phyloP scores from a whole-genome alignment of 2,888 invertebrate genomes.

The Spodoptera picta region DNA sequence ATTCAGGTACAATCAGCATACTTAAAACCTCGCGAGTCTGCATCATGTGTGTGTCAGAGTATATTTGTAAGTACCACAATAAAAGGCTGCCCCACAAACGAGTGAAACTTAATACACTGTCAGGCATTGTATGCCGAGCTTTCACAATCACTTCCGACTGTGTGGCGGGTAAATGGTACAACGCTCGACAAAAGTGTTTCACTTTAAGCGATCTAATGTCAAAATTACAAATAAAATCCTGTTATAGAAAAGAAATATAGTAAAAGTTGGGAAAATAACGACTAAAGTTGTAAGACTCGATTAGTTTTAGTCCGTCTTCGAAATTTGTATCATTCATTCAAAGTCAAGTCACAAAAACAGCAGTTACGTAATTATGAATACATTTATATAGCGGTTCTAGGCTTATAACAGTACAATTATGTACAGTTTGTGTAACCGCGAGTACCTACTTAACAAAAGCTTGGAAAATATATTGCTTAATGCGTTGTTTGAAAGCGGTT shows the following conservation, averaged over 20 bases:
- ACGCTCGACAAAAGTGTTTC: slow-evolving; percentile 20
- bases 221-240: slow-evolving; percentile 10
- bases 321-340: slow-evolving; percentile 11
- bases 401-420: slow-evolving; percentile 32
- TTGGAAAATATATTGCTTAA: slow-evolving; percentile 60
- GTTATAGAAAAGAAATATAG: too few species aligned
- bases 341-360: slow-evolving; percentile 12
- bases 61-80: slow-evolving; percentile 34
- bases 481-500: slow-evolving; percentile 56
- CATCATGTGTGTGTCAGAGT: slow-evolving; percentile 7
- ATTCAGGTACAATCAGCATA: background rate
- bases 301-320: slow-evolving; percentile 1
- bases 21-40: background rate
- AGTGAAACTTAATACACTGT: slow-evolving; percentile 66
- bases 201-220: slow-evolving; percentile 4
- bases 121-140: slow-evolving; percentile 64
- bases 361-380: slow-evolving; percentile 7
- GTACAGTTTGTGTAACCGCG: slow-evolving; percentile 47
- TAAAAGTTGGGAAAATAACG: too few species aligned
- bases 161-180: slow-evolving; percentile 48
- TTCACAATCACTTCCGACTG: slow-evolving; percentile 64
- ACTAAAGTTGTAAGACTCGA: too few species aligned
- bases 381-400: slow-evolving; percentile 9
- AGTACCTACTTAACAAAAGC: slow-evolving; percentile 60
- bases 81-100: slow-evolving; percentile 57